Evolutionary conservation across 2,113 vertebrate genomes (phyloP), one percentile per base, ranked within the genome.

Genomic region (Apodemus sylvaticus): DNA sequence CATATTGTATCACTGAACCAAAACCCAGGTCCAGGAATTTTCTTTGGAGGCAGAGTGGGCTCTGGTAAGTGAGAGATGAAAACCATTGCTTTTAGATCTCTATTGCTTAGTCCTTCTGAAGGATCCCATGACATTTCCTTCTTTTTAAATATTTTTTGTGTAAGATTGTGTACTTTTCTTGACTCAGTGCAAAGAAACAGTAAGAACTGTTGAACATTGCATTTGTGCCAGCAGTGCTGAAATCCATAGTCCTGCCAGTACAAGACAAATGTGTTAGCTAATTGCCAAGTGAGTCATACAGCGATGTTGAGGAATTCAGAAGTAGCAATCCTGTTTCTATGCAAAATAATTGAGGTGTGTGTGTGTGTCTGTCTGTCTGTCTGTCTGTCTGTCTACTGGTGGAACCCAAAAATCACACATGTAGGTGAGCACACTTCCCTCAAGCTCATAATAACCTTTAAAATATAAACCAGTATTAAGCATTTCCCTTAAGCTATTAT

Each of bases 261-360:
- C 26, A 83, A 90, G 51, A 71, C 70, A 93, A 79, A 76, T 83
- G 39, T 94, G 70, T 94, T 87, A 93, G 51, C 91, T 94, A 55
- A 90, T 34, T 95, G 86, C 79, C 81, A 95, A 96, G 74, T 89
- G 53, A 94, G 20, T 95, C 62, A 85, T 29, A 51, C 39, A 60
- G 81, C 68, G 74, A 83, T 92, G 70, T 90, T 94, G 1, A 96
- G 93, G 83, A 95, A 96, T 96, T 93, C 73, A 89, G 88, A 96
- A 86, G 51, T 71, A 93, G 45, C 53, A 91, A 2, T 66, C 53
- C 42, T n/a, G 16, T 89, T 76, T 76, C 53, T 64, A 36, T 78
- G 42, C 12, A 77, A 78, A 48, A 62, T 85, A 64, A 64, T 83
- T 62, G 81, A 7, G 29, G 74, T 77, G 24, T 77, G 74, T 77